These are phyloP conservation scores for Rhorus exstirpatorius DNA, from an alignment of 2,888 invertebrate species.

Conservation along the genomic window DNA sequence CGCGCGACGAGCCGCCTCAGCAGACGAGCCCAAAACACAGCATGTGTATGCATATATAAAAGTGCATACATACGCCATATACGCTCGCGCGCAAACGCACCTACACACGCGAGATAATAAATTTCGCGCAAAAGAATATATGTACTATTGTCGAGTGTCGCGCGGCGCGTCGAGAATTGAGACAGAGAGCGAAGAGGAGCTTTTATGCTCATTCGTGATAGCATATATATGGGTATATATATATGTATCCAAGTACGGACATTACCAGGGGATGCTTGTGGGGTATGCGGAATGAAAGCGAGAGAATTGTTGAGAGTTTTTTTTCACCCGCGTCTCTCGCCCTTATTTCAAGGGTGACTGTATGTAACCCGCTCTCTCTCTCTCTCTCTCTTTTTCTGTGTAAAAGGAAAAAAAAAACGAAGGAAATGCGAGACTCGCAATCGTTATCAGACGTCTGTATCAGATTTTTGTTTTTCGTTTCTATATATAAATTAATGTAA, in stretches of 20 bases:
- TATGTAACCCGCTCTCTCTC: neutral
- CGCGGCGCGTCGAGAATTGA: constrained; percentile 54
- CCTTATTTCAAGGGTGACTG: constrained; percentile 39
- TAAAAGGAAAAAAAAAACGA: constrained; percentile 23
- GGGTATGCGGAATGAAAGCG: constrained; percentile 32
- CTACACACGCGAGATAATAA: constrained; percentile 37
- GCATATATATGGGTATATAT: neutral
- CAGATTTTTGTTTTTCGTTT: neutral
- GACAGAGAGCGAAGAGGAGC: constrained; percentile 38
- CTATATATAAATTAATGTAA: neutral
- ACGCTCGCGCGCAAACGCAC: neutral
- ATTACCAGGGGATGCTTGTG: constrained; percentile 8
- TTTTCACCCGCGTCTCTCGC: constrained; percentile 47
- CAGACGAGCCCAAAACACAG: neutral
- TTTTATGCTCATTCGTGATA: constrained; percentile 22
- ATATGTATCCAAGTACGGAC: neutral
- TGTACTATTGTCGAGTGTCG: constrained; percentile 50
- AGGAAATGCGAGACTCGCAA: constrained; percentile 62
- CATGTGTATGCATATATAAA: too few species aligned
- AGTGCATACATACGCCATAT: too few species aligned
- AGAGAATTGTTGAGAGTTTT: constrained; percentile 36
- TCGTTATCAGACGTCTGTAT: constrained; percentile 67
- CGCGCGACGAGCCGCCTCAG: neutral
- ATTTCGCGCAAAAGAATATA: constrained; percentile 48
- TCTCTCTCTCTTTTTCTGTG: too few species aligned